Conservation (phyloP, 2,797 vertebrate species). For the Oreochromis grahami region DNA sequence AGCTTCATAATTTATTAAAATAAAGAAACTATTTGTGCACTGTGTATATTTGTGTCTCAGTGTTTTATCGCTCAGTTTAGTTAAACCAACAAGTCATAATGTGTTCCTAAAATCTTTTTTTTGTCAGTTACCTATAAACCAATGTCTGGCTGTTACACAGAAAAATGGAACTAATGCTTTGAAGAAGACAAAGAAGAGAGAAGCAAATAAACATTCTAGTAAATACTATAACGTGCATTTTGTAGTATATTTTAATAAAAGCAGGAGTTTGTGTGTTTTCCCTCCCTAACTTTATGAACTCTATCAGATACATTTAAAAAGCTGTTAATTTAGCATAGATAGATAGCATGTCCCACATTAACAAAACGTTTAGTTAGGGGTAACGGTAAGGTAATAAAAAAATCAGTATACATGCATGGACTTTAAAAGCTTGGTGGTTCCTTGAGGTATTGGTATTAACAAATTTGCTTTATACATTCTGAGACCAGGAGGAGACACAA, state of each 20-base stretch:
- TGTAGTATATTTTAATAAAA: background rate
- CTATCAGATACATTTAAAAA: background rate
- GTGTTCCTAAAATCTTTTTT: background rate
- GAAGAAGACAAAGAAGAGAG: background rate
- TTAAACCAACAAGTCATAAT: background rate
- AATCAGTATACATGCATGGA: background rate
- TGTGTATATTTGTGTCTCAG: background rate
- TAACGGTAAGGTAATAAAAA: background rate
- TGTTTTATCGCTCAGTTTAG: background rate
- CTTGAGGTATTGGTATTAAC: background rate
- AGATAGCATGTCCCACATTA: fast-evolving
- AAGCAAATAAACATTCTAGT: background rate
- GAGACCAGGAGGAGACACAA: background rate
- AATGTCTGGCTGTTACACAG: fast-evolving
- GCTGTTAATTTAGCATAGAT: background rate
- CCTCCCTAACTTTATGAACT: background rate
- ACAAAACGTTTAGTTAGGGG: background rate
- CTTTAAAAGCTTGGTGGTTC: background rate
- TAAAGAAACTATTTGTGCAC: background rate
- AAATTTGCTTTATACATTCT: background rate
- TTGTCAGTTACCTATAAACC: background rate
- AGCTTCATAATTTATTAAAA: background rate
- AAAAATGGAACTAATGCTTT: fast-evolving
- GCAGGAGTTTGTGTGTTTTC: background rate
- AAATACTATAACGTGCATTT: background rate